Base-by-base conservation (phyloP, 2,797 vertebrate genomes). In the Borostomias antarcticus region DNA sequence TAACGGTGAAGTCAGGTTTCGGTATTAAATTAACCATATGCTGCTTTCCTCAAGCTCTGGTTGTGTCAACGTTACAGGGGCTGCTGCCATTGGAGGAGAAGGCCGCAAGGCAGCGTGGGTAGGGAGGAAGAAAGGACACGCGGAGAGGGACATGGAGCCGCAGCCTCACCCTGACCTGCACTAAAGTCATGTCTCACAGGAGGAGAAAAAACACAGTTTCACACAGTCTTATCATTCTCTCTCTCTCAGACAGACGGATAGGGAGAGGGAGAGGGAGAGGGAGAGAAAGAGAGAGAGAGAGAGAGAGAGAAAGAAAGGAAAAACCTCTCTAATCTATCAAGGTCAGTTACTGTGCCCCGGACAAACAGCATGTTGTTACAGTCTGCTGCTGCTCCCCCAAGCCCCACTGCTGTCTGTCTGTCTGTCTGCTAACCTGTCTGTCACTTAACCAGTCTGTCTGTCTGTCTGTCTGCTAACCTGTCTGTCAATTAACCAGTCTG, bases 321-420 rank as follows among this genome's bases (percentile, higher is more conserved):
- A 84, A 76, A 74, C 81, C 78, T 86, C 79, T 81, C 76, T 90
- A 91, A 92, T 92, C 90, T 91, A 89, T 89, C 88, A 92, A 92
- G 91, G 91, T 92, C 91, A 91, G 90, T 78, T 28, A 83, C 84
- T 87, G 88, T 86, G 87, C 84, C 82, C 87, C 76, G 73, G 83
- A 84, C 88, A 84, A 88, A 87, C 81, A 84, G 75, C 67, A 62
- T 82, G 82, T 85, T 88, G 86, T 89, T 89, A 85, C 81, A 69
- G 62, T 48, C 61, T 82, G 79, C 85, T 66, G 45, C 72, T 77
- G 82, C 85, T 66, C 85, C 72, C 80, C 74, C 73, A 54, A 71
- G 77, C 61, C 77, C 68, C 75, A 47, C 54, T 30, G 15, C 52
- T 69, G 29, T 13, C 47, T 47, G 57, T 28, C 58, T 73, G 58